phyloP scores from a whole-genome alignment of 2,888 invertebrate genomes.

The Drosophila monieri region DNA sequence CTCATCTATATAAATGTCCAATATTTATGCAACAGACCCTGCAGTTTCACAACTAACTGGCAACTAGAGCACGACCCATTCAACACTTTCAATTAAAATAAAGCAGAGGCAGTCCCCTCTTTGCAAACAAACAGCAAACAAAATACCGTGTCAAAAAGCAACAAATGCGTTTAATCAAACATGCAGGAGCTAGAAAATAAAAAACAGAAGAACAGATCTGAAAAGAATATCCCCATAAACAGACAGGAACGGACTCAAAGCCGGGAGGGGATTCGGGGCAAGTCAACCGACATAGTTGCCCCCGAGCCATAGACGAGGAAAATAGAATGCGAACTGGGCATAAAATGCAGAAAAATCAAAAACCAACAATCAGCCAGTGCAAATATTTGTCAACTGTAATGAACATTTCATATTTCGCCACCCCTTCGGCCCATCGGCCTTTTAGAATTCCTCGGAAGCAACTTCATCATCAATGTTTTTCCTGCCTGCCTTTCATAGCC shows the following conservation, averaged over 20 bases:
- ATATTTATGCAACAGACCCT: conserved; percentile 20
- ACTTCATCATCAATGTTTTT: conserved; percentile 27
- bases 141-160: conserved; percentile 69
- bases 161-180: conserved; percentile 79
- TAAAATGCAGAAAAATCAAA: conserved; percentile 57
- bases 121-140: conserved; percentile 34
- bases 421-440: conserved; percentile 24
- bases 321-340: conserved; percentile 52
- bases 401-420: conserved; percentile 76
- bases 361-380: conserved; percentile 59
- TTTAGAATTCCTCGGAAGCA: conserved; percentile 29
- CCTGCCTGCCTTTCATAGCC: conserved; percentile 66
- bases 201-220: conserved; percentile 10
- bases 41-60: conserved; percentile 16
- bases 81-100: conserved; percentile 51
- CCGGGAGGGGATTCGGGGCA: conserved; percentile 22
- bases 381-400: conserved; percentile 80
- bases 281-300: conserved; percentile 41
- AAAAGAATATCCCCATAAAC: conserved; percentile 9
- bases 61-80: conserved; percentile 46
- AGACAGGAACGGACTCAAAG: conserved; percentile 21
- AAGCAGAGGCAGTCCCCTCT: conserved; percentile 36
- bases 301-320: conserved; percentile 21
- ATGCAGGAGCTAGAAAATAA: conserved; percentile 48
- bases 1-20: conserved; percentile 11